These are phyloP conservation scores for Eugnorisma glareosa DNA, from an alignment of 2,888 invertebrate genomes.

Conservation along the genomic window DNA sequence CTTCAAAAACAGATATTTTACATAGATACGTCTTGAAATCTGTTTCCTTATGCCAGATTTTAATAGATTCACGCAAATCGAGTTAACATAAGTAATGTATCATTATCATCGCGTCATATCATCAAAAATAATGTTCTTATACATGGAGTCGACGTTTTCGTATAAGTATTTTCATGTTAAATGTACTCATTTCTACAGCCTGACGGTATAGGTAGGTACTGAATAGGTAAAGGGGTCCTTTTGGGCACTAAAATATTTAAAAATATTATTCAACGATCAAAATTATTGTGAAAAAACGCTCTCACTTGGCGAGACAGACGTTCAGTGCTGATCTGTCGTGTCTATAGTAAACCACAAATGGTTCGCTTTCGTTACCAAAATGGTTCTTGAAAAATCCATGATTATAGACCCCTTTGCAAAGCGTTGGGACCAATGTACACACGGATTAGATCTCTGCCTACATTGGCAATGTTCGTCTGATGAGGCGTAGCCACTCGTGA, in stretches of 20 bases:
- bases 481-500: conserved; percentile 59
- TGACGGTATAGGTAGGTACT: conserved; percentile 66
- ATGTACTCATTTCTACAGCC: conserved; percentile 68
- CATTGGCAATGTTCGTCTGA: conserved; percentile 62
- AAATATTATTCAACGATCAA: conserved; percentile 49
- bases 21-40: conserved; percentile 14
- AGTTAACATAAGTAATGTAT: conserved; percentile 47
- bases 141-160: conserved; percentile 59
- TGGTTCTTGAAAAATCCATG: conserved; percentile 47
- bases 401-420: conserved; percentile 77
- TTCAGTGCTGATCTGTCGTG: conserved; percentile 23
- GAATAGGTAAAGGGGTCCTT: conserved; percentile 70
- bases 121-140: conserved; percentile 58
- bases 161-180: conserved; percentile 69
- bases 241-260: conserved; percentile 55
- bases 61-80: conserved; percentile 19
- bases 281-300: conserved; percentile 23
- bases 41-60: conserved; percentile 13
- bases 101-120: conserved; percentile 63
- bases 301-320: conserved; percentile 17
- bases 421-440: conserved; percentile 87
- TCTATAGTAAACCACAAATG: conserved; percentile 19
- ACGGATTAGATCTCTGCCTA: conserved; percentile 69
- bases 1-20: conserved; percentile 18
- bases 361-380: conserved; percentile 41